Base-by-base conservation (phyloP, 2,888 invertebrate genomes). In the Drosophila suboccidentalis region DNA sequence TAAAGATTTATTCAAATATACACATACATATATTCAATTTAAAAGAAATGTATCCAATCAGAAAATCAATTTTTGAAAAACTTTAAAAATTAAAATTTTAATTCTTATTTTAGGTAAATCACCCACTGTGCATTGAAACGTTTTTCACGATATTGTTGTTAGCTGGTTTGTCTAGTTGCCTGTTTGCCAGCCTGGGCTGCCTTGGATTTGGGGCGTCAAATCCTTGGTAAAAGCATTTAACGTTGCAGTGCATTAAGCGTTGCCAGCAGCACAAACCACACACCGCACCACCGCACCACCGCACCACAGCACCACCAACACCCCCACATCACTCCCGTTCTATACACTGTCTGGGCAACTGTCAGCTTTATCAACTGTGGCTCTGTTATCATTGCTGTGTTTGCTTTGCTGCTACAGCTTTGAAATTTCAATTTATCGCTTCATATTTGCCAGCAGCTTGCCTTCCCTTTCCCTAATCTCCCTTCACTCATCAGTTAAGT, bases 211-310 rank as follows among this genome's bases (percentile, higher is more conserved):
- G 71, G 71, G 78, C 76, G 62, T 71, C 68, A 89, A 89, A 89
- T 89, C 83, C 87, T 79, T 78, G 71, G 80, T 91, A 90, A 90
- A 90, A 90, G 91, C 91, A 91, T 91, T 91, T 85, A 88, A 79
- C 78, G 75, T 82, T 82, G 87, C 84, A 86, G 73, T 82, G 87
- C 90, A 90, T 88, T 90, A 90, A 90, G 89, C 82, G 73, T 61
- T 22, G 58, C 50, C 57, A 49, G 29, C 46, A 47, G 47, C 47
- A 15, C 47, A 39, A 39, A 26, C 54, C 22, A 36, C 10, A 4
- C 11, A 36, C 13, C 29, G 10, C 26, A 2, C 26, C 11, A 36
- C 13, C 19, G 13, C 26, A 2, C 26, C 43, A 10, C 13, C 15
- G 13, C 29, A 26, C 26, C 57, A 47, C 47, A 13, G 26, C 13